Evolutionary conservation across 64 coral and sea anemone species (phyloP), one percentile per base, ranked within the genome.

Genomic region (Montipora sp.): DNA sequence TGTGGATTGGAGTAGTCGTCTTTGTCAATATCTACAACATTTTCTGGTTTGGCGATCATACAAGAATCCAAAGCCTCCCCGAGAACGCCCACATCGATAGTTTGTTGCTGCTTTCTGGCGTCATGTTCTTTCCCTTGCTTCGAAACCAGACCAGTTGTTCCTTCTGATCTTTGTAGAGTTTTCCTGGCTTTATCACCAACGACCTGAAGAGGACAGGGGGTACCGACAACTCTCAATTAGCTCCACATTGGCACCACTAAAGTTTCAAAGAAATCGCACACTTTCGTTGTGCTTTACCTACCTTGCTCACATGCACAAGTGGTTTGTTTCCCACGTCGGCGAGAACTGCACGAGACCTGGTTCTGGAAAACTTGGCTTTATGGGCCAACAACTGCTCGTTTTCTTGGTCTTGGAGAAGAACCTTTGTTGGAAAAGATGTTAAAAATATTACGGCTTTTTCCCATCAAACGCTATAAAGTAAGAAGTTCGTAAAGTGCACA

Each of bases 1-100:
- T 99, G 97, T 65, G 97, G 97, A 60, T 96, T 96, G 2, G 91
- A 75, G 79, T 94, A 60, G 67, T 99, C 97, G 48, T 90, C 97
- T n/a, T 63, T 91, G 43, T 99, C 97, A 71, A 99, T 99, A 72
- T 99, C 94, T 86, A 70, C 55, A 36, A 99, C 63, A 55, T 86
- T 73, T 51, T 59, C 44, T 48, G 82, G 82, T 72, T 46, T 85
- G 47, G 58, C 45, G 19, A 92, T 72, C 9, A 66, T 10, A 68
- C 94, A 96, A 50, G 89, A 92, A n/a, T 83, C 81, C 9, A 99
- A 72, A 4, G 98, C 94, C 83, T 94, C 94, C 7, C 89, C 78
- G 12, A 99, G 65, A 27, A 83, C 84, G 53, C 47, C 98, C 94
- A 99, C 55, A 65, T 99, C 94, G 84, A 99, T 94, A 1, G 89